Evolutionary conservation across 2,888 invertebrate species (phyloP).

Genomic region (Cosmia trapezina): DNA sequence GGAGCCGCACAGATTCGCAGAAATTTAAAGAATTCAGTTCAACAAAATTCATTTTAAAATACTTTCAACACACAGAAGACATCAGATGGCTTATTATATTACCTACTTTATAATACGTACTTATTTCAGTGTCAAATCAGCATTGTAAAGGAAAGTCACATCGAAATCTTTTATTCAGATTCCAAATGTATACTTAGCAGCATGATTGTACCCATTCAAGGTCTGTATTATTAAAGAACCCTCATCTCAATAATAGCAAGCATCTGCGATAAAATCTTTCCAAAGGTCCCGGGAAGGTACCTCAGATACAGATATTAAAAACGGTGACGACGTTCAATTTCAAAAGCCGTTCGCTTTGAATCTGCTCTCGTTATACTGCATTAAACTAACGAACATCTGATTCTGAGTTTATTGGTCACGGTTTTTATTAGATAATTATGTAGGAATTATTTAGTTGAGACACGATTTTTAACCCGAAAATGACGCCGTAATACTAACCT

Average conservation of each 20-base stretch:
- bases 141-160: slow-evolving; percentile 26
- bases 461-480: neutral
- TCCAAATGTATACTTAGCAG: slow-evolving; percentile 20
- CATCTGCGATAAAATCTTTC: slow-evolving; percentile 41
- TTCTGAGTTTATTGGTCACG: slow-evolving; percentile 8
- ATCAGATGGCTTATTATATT: slow-evolving; percentile 2
- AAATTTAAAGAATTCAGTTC: neutral
- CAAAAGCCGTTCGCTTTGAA: slow-evolving; percentile 36
- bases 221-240: slow-evolving; percentile 46
- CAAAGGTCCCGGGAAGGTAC: slow-evolving; percentile 27
- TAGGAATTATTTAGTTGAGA: neutral
- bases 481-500: neutral
- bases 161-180: slow-evolving; percentile 20
- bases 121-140: slow-evolving; percentile 8
- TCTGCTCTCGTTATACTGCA: slow-evolving; percentile 27
- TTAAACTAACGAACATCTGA: slow-evolving; percentile 28
- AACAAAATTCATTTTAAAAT: neutral
- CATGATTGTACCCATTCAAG: slow-evolving; percentile 33
- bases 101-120: neutral
- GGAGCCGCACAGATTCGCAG: neutral
- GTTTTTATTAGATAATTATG: neutral
- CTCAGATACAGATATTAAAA: slow-evolving; percentile 49
- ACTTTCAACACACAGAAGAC: neutral
- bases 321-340: slow-evolving; percentile 37
- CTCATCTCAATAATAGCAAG: slow-evolving; percentile 47